phyloP scores from a whole-genome alignment of 2,888 invertebrate species.

The Erebia aethiops region DNA sequence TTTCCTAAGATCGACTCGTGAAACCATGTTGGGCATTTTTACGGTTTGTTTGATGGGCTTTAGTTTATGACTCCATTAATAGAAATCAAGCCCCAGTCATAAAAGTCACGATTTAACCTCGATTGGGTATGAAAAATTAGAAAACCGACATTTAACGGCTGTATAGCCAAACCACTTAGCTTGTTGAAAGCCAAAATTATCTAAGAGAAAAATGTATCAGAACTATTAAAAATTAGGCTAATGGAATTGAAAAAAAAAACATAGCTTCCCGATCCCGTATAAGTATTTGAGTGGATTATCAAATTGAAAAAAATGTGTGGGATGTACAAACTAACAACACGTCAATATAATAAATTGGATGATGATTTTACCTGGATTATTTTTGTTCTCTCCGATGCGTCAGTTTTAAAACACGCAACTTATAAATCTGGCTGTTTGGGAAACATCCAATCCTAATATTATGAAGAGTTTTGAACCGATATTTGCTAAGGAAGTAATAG shows the following conservation, averaged over 20 bases:
- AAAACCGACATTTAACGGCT: background rate
- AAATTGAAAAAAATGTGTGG: background rate
- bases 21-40: background rate
- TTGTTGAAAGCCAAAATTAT: too few relatives aligned
- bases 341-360: background rate
- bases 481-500: too few relatives aligned
- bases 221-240: background rate
- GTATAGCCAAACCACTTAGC: background rate
- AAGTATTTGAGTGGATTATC: background rate
- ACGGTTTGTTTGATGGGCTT: background rate
- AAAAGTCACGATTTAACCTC: background rate
- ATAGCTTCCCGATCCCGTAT: background rate
- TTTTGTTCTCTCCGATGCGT: background rate
- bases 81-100: slow-evolving; percentile 7
- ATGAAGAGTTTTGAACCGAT: background rate
- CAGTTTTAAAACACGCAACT: background rate
- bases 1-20: background rate
- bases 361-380: background rate
- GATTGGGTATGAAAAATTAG: background rate
- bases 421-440: background rate
- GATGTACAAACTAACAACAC: background rate
- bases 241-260: background rate
- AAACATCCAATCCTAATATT: background rate
- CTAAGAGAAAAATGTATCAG: too few relatives aligned
- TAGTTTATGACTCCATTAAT: slow-evolving; percentile 5